These are phyloP conservation scores for Halcyon malimbica DNA, from an alignment of 2,113 vertebrate species.

Conservation along the genomic window DNA sequence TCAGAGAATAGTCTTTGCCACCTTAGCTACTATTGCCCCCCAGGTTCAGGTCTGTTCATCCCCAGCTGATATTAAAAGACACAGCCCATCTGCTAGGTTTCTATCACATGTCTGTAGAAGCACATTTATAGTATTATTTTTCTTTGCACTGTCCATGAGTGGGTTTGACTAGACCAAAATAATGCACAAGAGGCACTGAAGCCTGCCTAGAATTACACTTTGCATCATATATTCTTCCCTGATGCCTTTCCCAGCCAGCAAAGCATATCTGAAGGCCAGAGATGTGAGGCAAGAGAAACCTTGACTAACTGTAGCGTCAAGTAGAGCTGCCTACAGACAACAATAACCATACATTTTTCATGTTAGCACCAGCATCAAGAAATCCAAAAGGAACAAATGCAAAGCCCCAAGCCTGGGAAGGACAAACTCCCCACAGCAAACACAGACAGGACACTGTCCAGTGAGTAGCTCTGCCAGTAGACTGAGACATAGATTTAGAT, in stretches of 20 bases:
- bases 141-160: neutral
- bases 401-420: neutral
- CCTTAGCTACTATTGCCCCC: neutral
- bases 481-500: neutral
- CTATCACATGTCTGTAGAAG: neutral
- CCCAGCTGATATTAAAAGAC: neutral
- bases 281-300: neutral
- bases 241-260: neutral
- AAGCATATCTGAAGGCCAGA: neutral
- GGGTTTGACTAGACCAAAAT: conserved; percentile 47
- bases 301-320: neutral
- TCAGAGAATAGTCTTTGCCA: neutral
- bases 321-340: neutral
- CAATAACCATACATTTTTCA: neutral
- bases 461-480: neutral
- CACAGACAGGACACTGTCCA: neutral
- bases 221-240: neutral
- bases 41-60: conserved; percentile 19
- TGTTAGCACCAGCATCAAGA: accelerated
- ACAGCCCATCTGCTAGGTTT: conserved; percentile 30
- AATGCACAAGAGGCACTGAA: neutral
- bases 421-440: accelerated
- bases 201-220: neutral
- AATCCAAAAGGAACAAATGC: neutral
- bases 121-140: conserved; percentile 9